Base-by-base conservation (phyloP, 2,797 vertebrate genomes). In the Choloepus didactylus region DNA sequence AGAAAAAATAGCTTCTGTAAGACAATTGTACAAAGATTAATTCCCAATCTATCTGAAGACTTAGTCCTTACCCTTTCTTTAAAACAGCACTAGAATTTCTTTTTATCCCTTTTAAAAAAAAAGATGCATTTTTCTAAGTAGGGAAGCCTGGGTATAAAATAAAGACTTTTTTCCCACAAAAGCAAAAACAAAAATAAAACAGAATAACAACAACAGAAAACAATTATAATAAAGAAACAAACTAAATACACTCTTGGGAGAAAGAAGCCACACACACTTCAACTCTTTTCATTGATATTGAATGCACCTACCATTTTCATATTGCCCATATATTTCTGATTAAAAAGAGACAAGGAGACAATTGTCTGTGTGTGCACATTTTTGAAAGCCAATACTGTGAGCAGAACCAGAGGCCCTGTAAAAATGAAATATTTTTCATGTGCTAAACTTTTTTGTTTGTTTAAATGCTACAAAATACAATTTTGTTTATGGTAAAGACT, bases 11-110 rank as follows among this genome's bases (percentile, higher is more conserved):
- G 31, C 92, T 93, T 89, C 64, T 91, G 51, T 94, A 91, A 93
- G 54, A 96, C 91, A 97, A 94, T 77, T 95, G 84, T 81, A 96
- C 86, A 95, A 94, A 97, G 84, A 96, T 41, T 93, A 95, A 95
- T 91, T 85, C 72, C 44, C 75, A 21, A 91, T 94, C 60, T 93
- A 82, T 87, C 44, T 62, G 12, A 95, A 96, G 64, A 49, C 15
- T 27, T 27, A 70, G 3, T 18, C 82, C 44, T 75, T 95, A 18
- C 10, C 29, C 27, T 91, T 96, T 49, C 46, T 82, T 95, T 81
- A 95, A 76, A 95, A 86, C 4, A 85, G 82, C 38, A 89, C 23
- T 84, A 62, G 11, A 79, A 80, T 64, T 31, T 81, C 86, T 44
- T 0, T 38, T 56, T 85, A 89, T 49, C 2, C 0, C 9, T 85